Evolutionary conservation across 2,888 invertebrate species (phyloP).

Genomic region (Drosophila maculinotata): DNA sequence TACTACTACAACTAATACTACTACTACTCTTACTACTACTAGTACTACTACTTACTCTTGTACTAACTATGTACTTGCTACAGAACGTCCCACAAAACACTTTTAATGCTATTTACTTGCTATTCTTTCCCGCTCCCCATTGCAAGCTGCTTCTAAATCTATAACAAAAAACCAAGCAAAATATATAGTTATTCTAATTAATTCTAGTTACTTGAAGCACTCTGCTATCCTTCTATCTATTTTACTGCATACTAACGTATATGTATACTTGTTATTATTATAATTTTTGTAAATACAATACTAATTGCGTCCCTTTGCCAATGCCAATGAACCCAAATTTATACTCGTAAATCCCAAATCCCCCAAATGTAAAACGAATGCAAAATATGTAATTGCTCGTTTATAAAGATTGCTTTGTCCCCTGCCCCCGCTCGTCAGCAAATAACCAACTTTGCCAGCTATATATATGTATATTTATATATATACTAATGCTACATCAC

Average conservation of each 20-base stretch:
- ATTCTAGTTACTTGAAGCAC: conserved; percentile 44
- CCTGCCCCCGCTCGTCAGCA: conserved; percentile 2
- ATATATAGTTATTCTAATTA: conserved; percentile 8
- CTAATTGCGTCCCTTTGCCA: conserved; percentile 15
- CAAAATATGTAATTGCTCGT: conserved; percentile 22
- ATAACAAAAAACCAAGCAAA: conserved; percentile 15
- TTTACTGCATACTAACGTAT: conserved; percentile 5
- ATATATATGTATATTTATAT: conserved; percentile 18
- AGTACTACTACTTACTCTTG: conserved; percentile 27
- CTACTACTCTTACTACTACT: conserved; percentile 31
- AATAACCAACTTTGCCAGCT: not conserved
- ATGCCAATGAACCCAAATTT: conserved; percentile 44
- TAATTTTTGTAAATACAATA: conserved; percentile 4
- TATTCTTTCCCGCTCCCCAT: conserved; percentile 9
- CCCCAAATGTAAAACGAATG: conserved; percentile 29
- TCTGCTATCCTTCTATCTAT: conserved; percentile 22
- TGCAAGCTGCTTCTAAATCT: conserved; percentile 44
- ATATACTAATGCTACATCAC: conserved; percentile 9
- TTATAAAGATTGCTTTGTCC: conserved; percentile 24
- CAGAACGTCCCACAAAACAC: conserved; percentile 44
- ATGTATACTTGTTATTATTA: conserved; percentile 17
- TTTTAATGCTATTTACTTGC: conserved; percentile 42
- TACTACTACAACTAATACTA: conserved; percentile 46
- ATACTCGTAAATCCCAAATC: not conserved
- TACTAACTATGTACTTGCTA: conserved; percentile 45